phyloP scores from a whole-genome alignment of 2,888 invertebrate species.

The Sycophila texana region DNA sequence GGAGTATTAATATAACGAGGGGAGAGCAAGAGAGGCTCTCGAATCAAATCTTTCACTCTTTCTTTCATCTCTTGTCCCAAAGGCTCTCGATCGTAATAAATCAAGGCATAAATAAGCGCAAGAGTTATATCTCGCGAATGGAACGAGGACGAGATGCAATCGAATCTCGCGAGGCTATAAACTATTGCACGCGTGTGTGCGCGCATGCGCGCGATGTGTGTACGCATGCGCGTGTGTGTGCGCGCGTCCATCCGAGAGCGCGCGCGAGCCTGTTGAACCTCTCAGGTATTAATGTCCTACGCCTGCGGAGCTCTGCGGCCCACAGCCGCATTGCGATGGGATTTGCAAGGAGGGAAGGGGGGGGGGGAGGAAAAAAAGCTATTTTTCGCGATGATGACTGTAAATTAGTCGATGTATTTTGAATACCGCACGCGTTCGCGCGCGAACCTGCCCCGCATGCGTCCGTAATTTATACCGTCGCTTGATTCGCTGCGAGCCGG shows the following conservation, averaged over 20 bases:
- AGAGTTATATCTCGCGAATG: slow-evolving; percentile 69
- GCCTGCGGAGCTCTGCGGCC: slow-evolving; percentile 55
- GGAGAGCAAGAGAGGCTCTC: background rate
- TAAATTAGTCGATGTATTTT: slow-evolving; percentile 53
- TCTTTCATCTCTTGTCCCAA: slow-evolving; percentile 40
- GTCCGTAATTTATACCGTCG: slow-evolving; percentile 37
- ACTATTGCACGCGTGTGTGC: slow-evolving; percentile 35
- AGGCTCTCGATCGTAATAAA: slow-evolving; percentile 74
- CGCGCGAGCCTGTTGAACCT: slow-evolving; percentile 31
- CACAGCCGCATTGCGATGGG: slow-evolving; percentile 29
- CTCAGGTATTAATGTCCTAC: slow-evolving; percentile 69
- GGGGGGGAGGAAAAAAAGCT: slow-evolving; percentile 3
- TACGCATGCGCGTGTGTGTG: slow-evolving; percentile 27
- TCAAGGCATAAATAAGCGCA: slow-evolving; percentile 74
- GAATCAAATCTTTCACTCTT: slow-evolving; percentile 1
- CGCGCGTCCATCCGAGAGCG: slow-evolving; percentile 39
- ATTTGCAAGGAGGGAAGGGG: slow-evolving; percentile 2
- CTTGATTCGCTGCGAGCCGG: slow-evolving; percentile 41
- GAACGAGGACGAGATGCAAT: slow-evolving; percentile 63
- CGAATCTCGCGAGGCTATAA: slow-evolving; percentile 63
- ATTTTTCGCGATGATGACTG: slow-evolving; percentile 48
- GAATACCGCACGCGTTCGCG: slow-evolving; percentile 26
- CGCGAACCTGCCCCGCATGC: background rate
- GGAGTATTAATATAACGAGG: too few relatives aligned
- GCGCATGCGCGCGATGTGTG: slow-evolving; percentile 1